Evolutionary conservation across 2,888 invertebrate genomes (phyloP), one percentile per base, ranked within the genome.

Genomic region (Rhabditoides inermis): DNA sequence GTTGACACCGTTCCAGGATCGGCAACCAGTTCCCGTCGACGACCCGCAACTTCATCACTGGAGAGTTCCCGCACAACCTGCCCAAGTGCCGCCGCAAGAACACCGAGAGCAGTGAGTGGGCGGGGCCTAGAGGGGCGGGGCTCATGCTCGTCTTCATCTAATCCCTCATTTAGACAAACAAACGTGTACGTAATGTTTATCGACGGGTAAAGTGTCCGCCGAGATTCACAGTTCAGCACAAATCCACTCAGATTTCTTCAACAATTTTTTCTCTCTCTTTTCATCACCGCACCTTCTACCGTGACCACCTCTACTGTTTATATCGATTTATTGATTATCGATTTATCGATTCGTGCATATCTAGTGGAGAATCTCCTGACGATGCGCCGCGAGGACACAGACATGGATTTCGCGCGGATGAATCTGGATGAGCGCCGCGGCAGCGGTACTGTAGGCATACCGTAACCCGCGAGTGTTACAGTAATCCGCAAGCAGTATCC

Each of bases 51-150:
- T 76, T 76, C 55, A 53, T 76, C 26, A 55, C 55, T 35, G 73
- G 70, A 45, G 51, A 66, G 22, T 76, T 70, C 52, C 75, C 75
- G 12, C 48, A 58, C 20, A 63, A 72, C 45, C 55, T 76, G 56
- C 76, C 75, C 6, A 69, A 71, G 36, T 58, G 58, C 45, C 55
- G 73, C 20, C 62, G 60, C 45, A 75, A 75, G 58, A 75, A 75
- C 55, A 74, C 74, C 20, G 70, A 71, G 45, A 54, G 60, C 28
- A 72, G 75, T 75, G 35, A 67, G 71, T 69, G n/a, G n/a, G n/a
- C n/a, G n/a, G n/a, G n/a, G n/a, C n/a, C n/a, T n/a, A n/a, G n/a
- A n/a, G n/a, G n/a, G n/a, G n/a, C n/a, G n/a, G n/a, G n/a, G n/a
- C n/a, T n/a, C n/a, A n/a, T n/a, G n/a, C n/a, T n/a, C n/a, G n/a